A percentile compares a stretch with the other conserved stretches of the same genome.
These are phyloP conservation scores for Pemphredon lugubris DNA, from an alignment of 2,888 invertebrate species.

Conservation along the genomic window DNA sequence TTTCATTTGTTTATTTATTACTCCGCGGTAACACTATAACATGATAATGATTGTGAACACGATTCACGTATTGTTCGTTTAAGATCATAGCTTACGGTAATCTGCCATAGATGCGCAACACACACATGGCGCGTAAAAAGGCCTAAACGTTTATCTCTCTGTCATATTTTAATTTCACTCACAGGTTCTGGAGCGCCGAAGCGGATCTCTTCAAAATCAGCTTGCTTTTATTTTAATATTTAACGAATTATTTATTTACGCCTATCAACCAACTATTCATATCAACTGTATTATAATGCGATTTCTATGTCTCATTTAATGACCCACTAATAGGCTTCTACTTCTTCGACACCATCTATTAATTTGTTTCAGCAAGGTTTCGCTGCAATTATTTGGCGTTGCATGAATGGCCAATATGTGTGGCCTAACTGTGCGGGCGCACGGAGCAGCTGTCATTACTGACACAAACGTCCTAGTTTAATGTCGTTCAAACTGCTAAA, in stretches of 20 bases:
- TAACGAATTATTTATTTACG: slow-evolving; percentile 61
- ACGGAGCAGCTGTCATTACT: slow-evolving; percentile 79
- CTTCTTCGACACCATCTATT: slow-evolving; percentile 64
- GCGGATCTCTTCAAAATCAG: slow-evolving; percentile 73
- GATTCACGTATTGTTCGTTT: slow-evolving; percentile 51
- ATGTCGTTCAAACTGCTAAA: not conserved
- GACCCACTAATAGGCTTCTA: slow-evolving; percentile 68
- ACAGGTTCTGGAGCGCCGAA: slow-evolving; percentile 78
- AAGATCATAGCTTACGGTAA: slow-evolving; percentile 38
- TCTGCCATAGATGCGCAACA: slow-evolving; percentile 27
- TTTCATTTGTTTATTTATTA: too few species aligned
- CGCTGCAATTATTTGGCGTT: slow-evolving; percentile 79
- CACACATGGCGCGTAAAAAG: slow-evolving; percentile 20
- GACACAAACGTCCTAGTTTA: not conserved
- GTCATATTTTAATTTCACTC: slow-evolving; percentile 59
- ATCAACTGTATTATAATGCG: slow-evolving; percentile 60
- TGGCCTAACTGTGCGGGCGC: slow-evolving; percentile 79
- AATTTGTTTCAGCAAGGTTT: slow-evolving; percentile 79
- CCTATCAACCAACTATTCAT: slow-evolving; percentile 44
- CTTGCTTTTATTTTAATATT: slow-evolving; percentile 74
- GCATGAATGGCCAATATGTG: slow-evolving; percentile 78
- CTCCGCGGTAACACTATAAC: slow-evolving; percentile 22
- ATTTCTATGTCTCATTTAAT: slow-evolving; percentile 54
- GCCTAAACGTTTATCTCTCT: slow-evolving; percentile 54
- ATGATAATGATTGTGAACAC: slow-evolving; percentile 60